These are phyloP conservation scores for Rallus limicola DNA, from an alignment of 2,113 vertebrate genomes.

Conservation along the genomic window DNA sequence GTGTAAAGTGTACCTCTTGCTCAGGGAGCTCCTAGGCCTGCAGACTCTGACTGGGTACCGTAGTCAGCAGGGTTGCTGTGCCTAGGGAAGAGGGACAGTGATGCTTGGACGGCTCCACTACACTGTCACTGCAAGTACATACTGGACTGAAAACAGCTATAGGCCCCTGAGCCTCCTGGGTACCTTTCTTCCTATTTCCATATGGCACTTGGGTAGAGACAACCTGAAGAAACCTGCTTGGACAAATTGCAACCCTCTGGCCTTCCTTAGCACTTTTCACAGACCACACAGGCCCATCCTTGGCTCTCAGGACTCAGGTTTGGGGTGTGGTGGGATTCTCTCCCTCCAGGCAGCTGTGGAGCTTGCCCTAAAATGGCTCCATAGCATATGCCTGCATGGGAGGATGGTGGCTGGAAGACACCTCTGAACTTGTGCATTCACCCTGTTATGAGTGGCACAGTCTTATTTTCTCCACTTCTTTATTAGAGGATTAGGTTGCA, in stretches of 20 bases:
- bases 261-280: not conserved
- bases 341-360: not conserved
- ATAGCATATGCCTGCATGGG: not conserved
- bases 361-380: not conserved
- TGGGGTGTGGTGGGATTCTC: not conserved
- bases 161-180: not conserved
- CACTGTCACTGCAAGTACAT: not conserved
- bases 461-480: not conserved
- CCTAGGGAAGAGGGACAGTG: not conserved
- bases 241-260: not conserved
- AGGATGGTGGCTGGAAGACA: not conserved
- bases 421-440: not conserved
- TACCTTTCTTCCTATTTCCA: not conserved
- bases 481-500: not conserved
- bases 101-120: not conserved
- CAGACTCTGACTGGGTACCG: not conserved
- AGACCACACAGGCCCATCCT: not conserved
- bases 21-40: not conserved
- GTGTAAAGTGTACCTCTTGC: not conserved
- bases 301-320: not conserved
- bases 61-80: not conserved
- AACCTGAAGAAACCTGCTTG: not conserved
- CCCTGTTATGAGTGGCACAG: not conserved
- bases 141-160: not conserved
- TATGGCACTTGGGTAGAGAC: not conserved